Evolutionary conservation across 2,888 invertebrate genomes (phyloP), one percentile per base, ranked within the genome.

Genomic region (Baronia brevicornis): DNA sequence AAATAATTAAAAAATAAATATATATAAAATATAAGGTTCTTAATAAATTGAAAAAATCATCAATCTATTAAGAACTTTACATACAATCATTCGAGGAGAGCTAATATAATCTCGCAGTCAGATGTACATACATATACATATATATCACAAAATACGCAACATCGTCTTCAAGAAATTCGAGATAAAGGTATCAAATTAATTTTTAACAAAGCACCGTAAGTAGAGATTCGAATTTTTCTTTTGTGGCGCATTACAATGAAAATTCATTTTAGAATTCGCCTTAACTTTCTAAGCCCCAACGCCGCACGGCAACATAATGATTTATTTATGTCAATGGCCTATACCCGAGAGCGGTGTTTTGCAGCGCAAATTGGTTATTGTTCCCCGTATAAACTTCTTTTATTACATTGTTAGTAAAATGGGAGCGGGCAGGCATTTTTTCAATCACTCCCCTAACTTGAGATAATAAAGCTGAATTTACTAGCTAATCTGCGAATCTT

Each of bases 281-380:
- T 48, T 53, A 48, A 50, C 53, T 46, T 45, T 51, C 37, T 56
- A 59, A 63, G 55, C 54, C 55, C 53, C 34, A 29, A 48, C 46
- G 47, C 49, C 41, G 55, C 53, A 52, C 52, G 54, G 54, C 57
- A 58, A 64, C 62, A 74, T 74, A 82, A 80, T 82, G 77, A 84
- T 80, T 82, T 84, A 84, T 84, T 84, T 74, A 82, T 82, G 79
- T 82, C 82, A 82, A 82, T 82, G 75, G 74, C 60, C 67, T 56
- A 58, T 65, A 60, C 62, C 61, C 60, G 48, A 52, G 60, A 58
- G 62, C 68, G 54, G 62, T 70, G 71, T 79, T 80, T 79, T 74
- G 63, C 60, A 61, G 54, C 52, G 40, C 65, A 82, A 82, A 82
- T 82, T 78, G 82, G 77, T 82, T 82, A 84, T 82, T 84, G 80